phyloP scores from a whole-genome alignment of 1,140 invertebrate genomes.

The Drosophila ananassae region DNA sequence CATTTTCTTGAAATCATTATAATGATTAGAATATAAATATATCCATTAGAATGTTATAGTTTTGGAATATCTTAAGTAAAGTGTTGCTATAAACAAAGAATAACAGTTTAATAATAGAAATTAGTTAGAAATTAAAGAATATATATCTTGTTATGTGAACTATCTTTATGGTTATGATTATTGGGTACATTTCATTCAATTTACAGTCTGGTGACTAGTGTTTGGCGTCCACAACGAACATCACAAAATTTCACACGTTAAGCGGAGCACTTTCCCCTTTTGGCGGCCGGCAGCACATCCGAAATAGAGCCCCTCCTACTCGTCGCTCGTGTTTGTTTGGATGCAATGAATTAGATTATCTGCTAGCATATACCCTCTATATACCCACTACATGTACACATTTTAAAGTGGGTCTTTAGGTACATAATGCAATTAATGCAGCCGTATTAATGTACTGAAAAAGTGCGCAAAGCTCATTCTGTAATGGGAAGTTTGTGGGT shows the following conservation, averaged over 20 bases:
- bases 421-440: conserved; percentile 56
- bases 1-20: too few species aligned
- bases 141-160: neutral
- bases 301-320: conserved; percentile 21
- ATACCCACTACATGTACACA: neutral
- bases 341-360: conserved; percentile 50
- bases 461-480: conserved; percentile 34
- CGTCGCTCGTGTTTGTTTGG: conserved; percentile 8
- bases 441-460: conserved; percentile 26
- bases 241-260: conserved; percentile 21
- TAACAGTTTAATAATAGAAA: too few species aligned
- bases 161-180: conserved; percentile 40
- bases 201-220: conserved; percentile 17
- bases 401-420: conserved; percentile 21
- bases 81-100: too few species aligned
- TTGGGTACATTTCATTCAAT: conserved; percentile 47
- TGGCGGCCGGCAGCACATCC: conserved; percentile 4
- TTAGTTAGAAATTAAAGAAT: too few species aligned
- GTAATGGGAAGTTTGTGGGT: conserved; percentile 30
- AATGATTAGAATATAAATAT: too few species aligned
- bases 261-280: conserved; percentile 45
- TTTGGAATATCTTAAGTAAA: too few species aligned
- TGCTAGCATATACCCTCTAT: neutral
- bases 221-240: conserved; percentile 12
- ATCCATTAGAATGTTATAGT: too few species aligned